phyloP scores from a whole-genome alignment of 1,140 invertebrate species.

The Zaprionus inermis region DNA sequence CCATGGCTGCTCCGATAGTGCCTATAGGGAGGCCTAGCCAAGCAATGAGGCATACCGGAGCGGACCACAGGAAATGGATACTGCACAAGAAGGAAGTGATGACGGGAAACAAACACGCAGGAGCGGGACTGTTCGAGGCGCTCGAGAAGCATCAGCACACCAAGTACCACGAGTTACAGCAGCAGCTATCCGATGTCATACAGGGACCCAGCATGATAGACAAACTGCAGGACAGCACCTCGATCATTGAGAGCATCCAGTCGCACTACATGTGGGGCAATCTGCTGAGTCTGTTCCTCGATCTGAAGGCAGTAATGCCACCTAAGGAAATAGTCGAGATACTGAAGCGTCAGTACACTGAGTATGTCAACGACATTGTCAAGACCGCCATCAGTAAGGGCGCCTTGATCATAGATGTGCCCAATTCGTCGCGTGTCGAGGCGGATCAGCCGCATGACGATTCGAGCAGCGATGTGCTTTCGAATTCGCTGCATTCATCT shows the following conservation, averaged over 20 bases:
- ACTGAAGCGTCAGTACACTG: conserved; percentile 35
- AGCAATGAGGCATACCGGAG: too few relatives aligned
- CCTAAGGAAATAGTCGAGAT: background rate
- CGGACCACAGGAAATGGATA: too few relatives aligned
- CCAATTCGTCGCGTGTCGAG: accelerated
- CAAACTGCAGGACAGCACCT: background rate
- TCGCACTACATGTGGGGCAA: conserved; percentile 52
- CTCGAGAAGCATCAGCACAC: background rate
- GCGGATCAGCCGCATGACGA: too few relatives aligned
- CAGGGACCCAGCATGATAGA: conserved; percentile 20
- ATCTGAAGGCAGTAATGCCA: conserved; percentile 5
- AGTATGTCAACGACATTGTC: conserved; percentile 20
- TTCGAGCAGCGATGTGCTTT: too few relatives aligned
- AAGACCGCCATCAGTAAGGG: background rate
- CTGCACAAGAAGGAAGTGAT: background rate
- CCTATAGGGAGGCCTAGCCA: too few relatives aligned
- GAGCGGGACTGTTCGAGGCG: background rate
- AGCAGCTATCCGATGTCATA: conserved; percentile 24
- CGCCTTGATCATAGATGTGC: background rate
- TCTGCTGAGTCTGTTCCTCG: conserved; percentile 10
- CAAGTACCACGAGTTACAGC: conserved; percentile 11
- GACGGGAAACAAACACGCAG: background rate
- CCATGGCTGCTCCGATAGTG: background rate
- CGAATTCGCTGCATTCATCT: too few relatives aligned
- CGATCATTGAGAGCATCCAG: background rate